phyloP scores from a whole-genome alignment of 2,888 invertebrate genomes.

The Spodoptera picta region DNA sequence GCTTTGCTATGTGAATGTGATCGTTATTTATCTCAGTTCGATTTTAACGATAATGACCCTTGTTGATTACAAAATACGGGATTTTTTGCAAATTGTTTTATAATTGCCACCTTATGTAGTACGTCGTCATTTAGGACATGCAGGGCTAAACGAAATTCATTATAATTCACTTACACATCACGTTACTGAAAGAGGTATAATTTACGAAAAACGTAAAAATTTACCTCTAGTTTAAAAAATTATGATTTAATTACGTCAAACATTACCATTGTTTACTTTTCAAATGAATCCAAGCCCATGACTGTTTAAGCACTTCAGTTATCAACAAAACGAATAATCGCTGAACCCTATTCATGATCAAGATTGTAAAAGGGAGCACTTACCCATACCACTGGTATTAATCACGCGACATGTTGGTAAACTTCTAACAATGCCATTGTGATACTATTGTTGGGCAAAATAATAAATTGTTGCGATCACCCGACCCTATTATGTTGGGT shows the following conservation, averaged over 20 bases:
- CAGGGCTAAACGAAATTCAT: too few species aligned
- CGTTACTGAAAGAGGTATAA: too few species aligned
- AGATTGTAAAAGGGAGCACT: constrained; percentile 70
- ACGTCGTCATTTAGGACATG: too few species aligned
- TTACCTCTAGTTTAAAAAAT: too few species aligned
- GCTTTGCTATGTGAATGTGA: constrained; percentile 7
- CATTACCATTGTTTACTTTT: too few species aligned
- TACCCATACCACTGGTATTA: constrained; percentile 81
- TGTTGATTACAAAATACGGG: too few species aligned
- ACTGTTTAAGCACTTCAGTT: constrained; percentile 40
- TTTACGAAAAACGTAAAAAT: too few species aligned
- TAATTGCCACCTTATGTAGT: too few species aligned
- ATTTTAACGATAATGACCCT: constrained; percentile 1
- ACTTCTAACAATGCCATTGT: constrained; percentile 79
- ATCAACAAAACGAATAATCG: constrained; percentile 45
- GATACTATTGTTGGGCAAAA: constrained; percentile 64
- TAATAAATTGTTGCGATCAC: constrained; percentile 65
- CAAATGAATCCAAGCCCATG: constrained; percentile 7
- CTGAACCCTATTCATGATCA: constrained; percentile 46
- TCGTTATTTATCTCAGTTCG: constrained; percentile 6
- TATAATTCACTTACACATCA: too few species aligned
- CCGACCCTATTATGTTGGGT: constrained; percentile 60
- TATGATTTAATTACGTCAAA: too few species aligned
- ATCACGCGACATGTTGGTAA: constrained; percentile 86
- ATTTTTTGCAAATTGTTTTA: too few species aligned